Conservation (phyloP, 2,113 vertebrate genomes). For the Stegostoma tigrinum region DNA sequence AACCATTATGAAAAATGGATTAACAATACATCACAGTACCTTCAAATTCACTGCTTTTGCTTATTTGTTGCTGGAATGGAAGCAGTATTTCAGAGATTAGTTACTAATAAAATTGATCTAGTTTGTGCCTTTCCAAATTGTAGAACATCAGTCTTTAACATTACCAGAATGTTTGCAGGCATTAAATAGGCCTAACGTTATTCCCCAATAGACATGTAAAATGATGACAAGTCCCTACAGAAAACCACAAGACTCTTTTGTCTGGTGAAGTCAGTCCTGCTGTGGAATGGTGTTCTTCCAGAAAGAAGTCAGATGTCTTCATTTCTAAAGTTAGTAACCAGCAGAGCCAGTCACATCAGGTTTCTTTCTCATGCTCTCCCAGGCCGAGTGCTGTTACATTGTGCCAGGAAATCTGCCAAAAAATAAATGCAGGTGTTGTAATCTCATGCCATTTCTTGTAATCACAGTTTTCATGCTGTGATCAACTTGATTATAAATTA, state of each 20-base stretch:
- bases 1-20: neutral
- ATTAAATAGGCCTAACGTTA: neutral
- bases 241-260: neutral
- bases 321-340: neutral
- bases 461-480: neutral
- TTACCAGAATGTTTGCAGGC: neutral
- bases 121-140: neutral
- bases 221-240: neutral
- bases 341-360: neutral
- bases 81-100: neutral
- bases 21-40: neutral
- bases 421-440: neutral
- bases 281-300: neutral
- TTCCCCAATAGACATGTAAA: neutral
- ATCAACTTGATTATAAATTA: neutral
- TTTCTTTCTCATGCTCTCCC: neutral
- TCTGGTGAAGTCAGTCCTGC: conserved; percentile 1
- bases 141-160: neutral
- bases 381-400: neutral
- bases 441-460: neutral
- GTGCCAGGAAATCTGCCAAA: neutral
- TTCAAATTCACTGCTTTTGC: neutral
- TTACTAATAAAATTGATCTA: neutral
- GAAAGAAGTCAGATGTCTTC: neutral
- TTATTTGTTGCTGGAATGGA: neutral